Evolutionary conservation across 2,797 vertebrate species (phyloP).

Genomic region (Sebastolobus alascanus): DNA sequence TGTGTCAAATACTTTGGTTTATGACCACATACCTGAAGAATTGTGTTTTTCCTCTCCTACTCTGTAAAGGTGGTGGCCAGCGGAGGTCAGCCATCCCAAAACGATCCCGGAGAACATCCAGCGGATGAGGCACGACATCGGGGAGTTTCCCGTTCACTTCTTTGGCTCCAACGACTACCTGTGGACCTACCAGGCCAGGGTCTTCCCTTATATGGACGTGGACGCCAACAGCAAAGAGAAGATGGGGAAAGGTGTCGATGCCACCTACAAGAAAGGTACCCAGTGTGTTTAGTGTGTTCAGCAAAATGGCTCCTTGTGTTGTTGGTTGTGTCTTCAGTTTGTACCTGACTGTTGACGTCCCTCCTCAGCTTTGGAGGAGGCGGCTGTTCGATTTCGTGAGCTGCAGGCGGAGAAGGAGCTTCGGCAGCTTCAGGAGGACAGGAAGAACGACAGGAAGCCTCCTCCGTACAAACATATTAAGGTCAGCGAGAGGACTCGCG

Average conservation of each 20-base stretch:
- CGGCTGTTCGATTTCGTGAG: conserved; percentile 94
- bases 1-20: background rate
- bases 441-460: conserved; percentile 96
- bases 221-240: conserved; percentile 98
- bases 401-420: conserved; percentile 96
- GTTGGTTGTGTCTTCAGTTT: background rate
- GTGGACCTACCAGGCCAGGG: conserved; percentile 98
- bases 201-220: conserved; percentile 98
- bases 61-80: conserved; percentile 94
- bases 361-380: conserved; percentile 91
- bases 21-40: background rate
- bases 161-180: conserved; percentile 99
- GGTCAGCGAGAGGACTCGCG: conserved; percentile 75
- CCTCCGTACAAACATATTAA: conserved; percentile 98
- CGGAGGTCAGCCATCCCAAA: conserved; percentile 96
- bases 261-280: conserved; percentile 96
- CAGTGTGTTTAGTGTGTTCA: background rate
- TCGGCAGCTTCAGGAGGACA: conserved; percentile 95
- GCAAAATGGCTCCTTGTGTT: background rate
- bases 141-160: conserved; percentile 97
- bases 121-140: conserved; percentile 96
- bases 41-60: too few species aligned
- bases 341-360: background rate
- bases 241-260: conserved; percentile 97
- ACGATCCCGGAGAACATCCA: conserved; percentile 96